phyloP scores from a whole-genome alignment of 1,140 invertebrate species.

The Ooceraea biroi region DNA sequence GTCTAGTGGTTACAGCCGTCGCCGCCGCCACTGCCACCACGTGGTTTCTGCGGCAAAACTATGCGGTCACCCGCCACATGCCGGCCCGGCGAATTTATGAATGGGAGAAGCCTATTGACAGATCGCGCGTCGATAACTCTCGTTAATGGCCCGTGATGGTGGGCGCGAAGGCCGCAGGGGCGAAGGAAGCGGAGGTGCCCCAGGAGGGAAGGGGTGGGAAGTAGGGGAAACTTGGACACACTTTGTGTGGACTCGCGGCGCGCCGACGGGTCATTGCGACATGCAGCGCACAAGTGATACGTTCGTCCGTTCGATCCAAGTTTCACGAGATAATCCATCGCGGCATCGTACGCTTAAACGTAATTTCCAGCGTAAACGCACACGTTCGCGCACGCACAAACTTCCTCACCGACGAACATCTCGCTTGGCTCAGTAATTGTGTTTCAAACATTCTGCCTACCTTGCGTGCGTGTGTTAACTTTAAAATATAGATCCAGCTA shows the following conservation, averaged over 20 bases:
- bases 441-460: not conserved
- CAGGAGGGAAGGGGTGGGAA: constrained; percentile 53
- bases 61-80: constrained; percentile 72
- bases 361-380: constrained; percentile 22
- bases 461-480: not conserved
- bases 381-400: not conserved
- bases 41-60: constrained; percentile 81
- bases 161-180: constrained; percentile 64
- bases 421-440: not conserved
- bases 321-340: constrained; percentile 42
- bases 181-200: constrained; percentile 52
- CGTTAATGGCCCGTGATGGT: constrained; percentile 80
- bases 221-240: constrained; percentile 71
- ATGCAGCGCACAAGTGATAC: constrained; percentile 27
- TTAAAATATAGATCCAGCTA: not conserved
- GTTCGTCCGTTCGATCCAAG: constrained; percentile 11
- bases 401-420: not conserved
- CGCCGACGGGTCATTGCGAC: constrained; percentile 40
- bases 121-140: constrained; percentile 82
- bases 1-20: constrained; percentile 44
- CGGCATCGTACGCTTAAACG: constrained; percentile 18
- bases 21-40: constrained; percentile 69
- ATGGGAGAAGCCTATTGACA: constrained; percentile 83
- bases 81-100: constrained; percentile 79
- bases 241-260: constrained; percentile 61